Conservation (phyloP, 1,140 invertebrate genomes). For the Aporrectodea caliginosa region DNA sequence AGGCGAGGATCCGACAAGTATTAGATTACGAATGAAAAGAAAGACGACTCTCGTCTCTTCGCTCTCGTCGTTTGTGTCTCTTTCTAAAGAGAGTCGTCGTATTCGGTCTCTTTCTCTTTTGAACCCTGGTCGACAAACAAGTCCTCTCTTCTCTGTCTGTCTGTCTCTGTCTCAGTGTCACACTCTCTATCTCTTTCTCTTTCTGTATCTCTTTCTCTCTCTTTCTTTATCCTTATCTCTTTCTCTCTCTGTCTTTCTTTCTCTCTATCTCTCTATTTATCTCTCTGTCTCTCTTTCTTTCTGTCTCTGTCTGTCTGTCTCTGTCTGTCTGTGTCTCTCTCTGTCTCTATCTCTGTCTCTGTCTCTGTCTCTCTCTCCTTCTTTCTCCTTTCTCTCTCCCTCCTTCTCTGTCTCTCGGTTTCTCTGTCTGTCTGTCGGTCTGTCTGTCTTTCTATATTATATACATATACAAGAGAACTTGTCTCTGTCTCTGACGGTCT, state of each 20-base stretch:
- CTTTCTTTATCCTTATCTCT: neutral
- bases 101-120: no score
- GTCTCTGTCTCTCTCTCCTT: neutral
- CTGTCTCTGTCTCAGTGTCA: neutral
- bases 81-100: no score
- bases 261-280: neutral
- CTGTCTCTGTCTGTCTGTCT: neutral
- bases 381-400: neutral
- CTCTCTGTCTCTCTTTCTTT: neutral
- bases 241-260: neutral
- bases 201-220: neutral
- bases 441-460: neutral
- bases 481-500: no score
- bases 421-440: neutral
- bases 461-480: no score
- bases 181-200: neutral
- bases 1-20: no score
- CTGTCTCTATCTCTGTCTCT: neutral
- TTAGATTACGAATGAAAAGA: no score
- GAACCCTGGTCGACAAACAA: no score
- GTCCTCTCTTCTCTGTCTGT: neutral
- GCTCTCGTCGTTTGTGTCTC: no score
- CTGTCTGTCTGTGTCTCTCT: neutral
- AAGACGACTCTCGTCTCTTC: no score
- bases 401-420: neutral